phyloP scores from a whole-genome alignment of 2,888 invertebrate genomes.

The Molorchus minor region DNA sequence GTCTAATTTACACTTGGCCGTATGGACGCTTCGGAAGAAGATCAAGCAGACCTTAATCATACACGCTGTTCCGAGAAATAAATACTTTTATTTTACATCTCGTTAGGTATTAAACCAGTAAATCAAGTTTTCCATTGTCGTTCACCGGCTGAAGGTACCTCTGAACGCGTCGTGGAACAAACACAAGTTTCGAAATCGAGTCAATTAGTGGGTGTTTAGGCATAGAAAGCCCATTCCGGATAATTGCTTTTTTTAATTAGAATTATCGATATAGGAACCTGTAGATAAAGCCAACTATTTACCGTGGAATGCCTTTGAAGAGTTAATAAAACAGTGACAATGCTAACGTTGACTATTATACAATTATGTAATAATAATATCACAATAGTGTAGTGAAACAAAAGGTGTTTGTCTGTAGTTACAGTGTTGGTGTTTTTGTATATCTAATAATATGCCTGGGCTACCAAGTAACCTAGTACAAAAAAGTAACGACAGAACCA shows the following conservation, averaged over 20 bases:
- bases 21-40: constrained; percentile 9
- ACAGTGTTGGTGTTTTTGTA: no score
- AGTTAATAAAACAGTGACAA: constrained; percentile 19
- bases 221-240: constrained; percentile 1
- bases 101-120: constrained; percentile 24
- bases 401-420: no score
- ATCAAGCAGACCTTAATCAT: constrained; percentile 13
- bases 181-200: constrained; percentile 4
- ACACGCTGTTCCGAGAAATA: constrained; percentile 20
- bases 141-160: constrained; percentile 10
- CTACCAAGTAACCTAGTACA: no score
- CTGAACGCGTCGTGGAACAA: constrained; percentile 17
- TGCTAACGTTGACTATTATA: no score
- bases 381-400: no score
- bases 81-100: constrained; percentile 23
- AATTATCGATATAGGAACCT: constrained; percentile 14
- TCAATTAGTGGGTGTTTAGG: constrained; percentile 13
- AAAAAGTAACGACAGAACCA: no score
- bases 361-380: no score
- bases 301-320: constrained; percentile 4
- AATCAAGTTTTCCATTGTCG: constrained; percentile 24
- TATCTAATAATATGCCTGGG: no score
- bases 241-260: constrained; percentile 11
- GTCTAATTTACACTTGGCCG: constrained; percentile 2
- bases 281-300: constrained; percentile 2